Conservation (phyloP, 2,888 invertebrate genomes). For the Eilema sororculum region DNA sequence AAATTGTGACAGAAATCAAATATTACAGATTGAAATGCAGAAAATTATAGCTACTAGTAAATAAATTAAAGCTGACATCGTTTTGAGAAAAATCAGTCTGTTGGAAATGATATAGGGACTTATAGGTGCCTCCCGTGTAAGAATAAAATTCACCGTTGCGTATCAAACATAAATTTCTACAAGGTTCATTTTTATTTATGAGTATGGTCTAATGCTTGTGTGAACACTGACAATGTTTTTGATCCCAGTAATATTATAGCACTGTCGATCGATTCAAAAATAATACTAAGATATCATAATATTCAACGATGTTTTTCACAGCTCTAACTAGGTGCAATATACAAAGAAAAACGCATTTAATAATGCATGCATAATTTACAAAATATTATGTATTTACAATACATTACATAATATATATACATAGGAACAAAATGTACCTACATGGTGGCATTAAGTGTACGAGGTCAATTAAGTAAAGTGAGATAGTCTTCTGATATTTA, state of each 20-base stretch:
- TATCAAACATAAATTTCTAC: not conserved
- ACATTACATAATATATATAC: too few species aligned
- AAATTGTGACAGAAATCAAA: not conserved
- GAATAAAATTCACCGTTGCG: not conserved
- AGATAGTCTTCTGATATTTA: too few species aligned
- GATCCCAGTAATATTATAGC: not conserved
- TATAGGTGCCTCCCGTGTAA: not conserved
- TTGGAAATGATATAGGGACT: constrained; percentile 1
- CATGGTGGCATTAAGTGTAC: too few species aligned
- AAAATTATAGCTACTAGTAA: not conserved
- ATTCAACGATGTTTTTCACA: too few species aligned
- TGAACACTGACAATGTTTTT: not conserved
- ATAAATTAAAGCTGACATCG: not conserved
- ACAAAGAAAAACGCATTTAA: too few species aligned
- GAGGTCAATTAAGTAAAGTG: too few species aligned
- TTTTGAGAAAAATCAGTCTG: not conserved
- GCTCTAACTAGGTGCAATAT: too few species aligned
- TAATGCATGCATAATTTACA: too few species aligned
- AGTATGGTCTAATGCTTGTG: not conserved
- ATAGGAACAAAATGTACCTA: too few species aligned
- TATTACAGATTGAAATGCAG: not conserved
- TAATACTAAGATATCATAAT: too few species aligned
- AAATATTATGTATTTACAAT: too few species aligned
- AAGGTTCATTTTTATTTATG: not conserved
- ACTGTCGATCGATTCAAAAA: too few species aligned